Percentiles rank a stretch among this genome's conserved stretches.
phyloP scores from a whole-genome alignment of 2,113 vertebrate genomes.

The Lepus timidus region DNA sequence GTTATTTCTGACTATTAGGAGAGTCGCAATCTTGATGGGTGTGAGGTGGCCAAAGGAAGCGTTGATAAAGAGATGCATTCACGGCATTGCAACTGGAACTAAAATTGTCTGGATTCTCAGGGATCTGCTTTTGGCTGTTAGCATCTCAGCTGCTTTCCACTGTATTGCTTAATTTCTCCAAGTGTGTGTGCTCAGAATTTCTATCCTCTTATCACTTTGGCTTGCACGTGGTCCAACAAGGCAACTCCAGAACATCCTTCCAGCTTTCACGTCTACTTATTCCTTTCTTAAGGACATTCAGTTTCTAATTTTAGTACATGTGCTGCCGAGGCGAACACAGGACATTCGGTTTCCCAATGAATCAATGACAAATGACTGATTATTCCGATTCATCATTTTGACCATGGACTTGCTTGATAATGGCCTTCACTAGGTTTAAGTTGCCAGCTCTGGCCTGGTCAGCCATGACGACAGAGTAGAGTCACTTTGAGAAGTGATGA shows the following conservation, averaged over 20 bases:
- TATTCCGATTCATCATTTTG: neutral
- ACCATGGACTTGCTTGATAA: neutral
- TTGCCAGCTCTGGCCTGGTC: neutral
- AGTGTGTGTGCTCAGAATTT: neutral
- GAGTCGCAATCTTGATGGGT: neutral
- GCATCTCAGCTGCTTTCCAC: neutral
- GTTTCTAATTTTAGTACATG: no score
- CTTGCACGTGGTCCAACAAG: neutral
- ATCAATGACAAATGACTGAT: neutral
- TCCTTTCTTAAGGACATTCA: neutral
- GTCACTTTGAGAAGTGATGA: conserved; percentile 8
- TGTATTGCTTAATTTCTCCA: neutral
- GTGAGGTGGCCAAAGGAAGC: neutral
- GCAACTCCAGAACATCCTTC: neutral
- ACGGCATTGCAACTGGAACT: neutral
- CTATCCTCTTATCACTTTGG: neutral
- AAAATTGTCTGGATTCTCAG: neutral
- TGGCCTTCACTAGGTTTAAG: neutral
- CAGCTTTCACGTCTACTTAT: neutral
- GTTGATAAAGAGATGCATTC: neutral
- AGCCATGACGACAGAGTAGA: neutral
- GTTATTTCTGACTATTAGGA: neutral
- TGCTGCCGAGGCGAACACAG: no score
- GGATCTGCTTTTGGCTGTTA: neutral
- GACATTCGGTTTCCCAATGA: neutral